These are phyloP conservation scores for Megamerina dolium DNA, from an alignment of 2,888 invertebrate species.

Conservation along the genomic window DNA sequence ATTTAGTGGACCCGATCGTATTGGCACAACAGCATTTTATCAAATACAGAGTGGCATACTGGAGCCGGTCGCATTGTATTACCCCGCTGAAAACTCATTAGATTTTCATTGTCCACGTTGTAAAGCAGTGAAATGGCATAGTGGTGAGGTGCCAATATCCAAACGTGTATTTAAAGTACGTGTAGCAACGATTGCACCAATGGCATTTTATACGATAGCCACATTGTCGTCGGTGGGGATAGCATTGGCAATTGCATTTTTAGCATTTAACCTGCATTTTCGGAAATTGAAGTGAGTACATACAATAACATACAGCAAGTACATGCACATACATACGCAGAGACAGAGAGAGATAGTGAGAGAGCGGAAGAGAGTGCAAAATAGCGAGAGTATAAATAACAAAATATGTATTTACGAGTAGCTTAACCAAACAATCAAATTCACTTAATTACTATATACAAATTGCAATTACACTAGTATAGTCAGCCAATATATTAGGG, in stretches of 20 bases:
- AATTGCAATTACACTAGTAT: no score
- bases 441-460: no score
- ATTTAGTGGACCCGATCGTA: conserved; percentile 81
- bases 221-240: conserved; percentile 70
- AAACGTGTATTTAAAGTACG: conserved; percentile 67
- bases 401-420: no score
- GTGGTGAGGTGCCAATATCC: conserved; percentile 74
- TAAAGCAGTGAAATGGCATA: conserved; percentile 63
- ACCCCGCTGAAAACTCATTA: conserved; percentile 57
- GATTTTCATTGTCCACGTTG: conserved; percentile 69
- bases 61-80: conserved; percentile 66
- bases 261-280: conserved; percentile 78
- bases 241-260: conserved; percentile 65
- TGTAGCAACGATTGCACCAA: conserved; percentile 70
- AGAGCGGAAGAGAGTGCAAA: background rate
- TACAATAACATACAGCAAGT: no score
- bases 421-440: no score
- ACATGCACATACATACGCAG: conserved; percentile 1
- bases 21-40: conserved; percentile 80
- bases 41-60: conserved; percentile 79
- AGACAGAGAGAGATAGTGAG: conserved; percentile 4
- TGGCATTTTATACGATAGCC: conserved; percentile 68
- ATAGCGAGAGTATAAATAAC: background rate
- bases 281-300: conserved; percentile 67
- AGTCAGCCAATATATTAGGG: no score